Conservation (phyloP, 2,797 vertebrate species). For the Pangasius sanitwongsei region DNA sequence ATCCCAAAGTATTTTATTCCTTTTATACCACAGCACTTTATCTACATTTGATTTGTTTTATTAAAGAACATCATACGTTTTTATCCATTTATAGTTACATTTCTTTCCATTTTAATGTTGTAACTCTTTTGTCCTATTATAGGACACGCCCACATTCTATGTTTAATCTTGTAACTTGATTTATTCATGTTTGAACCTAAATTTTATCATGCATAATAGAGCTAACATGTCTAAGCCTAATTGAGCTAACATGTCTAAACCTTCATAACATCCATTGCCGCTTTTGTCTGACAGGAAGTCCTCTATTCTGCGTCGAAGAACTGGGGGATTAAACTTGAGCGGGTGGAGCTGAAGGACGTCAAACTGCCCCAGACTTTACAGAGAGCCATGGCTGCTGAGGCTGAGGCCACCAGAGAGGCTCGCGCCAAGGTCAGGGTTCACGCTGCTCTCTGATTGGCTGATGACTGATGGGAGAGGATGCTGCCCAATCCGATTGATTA, state of each 20-base stretch:
- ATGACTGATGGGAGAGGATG: not conserved
- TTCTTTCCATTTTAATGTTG: not conserved
- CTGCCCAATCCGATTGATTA: not conserved
- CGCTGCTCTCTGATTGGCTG: slow-evolving; percentile 38
- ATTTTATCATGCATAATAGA: not conserved
- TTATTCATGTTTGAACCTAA: not conserved
- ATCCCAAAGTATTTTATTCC: too few relatives aligned
- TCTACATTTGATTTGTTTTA: too few relatives aligned
- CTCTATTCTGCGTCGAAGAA: slow-evolving; percentile 65
- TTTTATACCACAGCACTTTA: too few relatives aligned
- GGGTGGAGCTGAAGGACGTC: slow-evolving; percentile 79
- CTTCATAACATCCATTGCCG: not conserved
- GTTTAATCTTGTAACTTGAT: not conserved
- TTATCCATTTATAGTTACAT: not conserved
- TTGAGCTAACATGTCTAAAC: not conserved
- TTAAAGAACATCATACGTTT: not conserved
- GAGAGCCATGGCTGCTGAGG: slow-evolving; percentile 79
- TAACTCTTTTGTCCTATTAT: too few relatives aligned
- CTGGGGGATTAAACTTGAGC: slow-evolving; percentile 79
- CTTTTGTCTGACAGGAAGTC: slow-evolving; percentile 63
- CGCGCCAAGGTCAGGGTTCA: slow-evolving; percentile 60
- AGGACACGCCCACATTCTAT: not conserved
- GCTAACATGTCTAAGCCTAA: too few relatives aligned
- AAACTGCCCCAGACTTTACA: slow-evolving; percentile 74
- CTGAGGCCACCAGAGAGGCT: slow-evolving; percentile 74